A percentile compares a stretch with the other conserved stretches of the same genome.
Conservation (phyloP, 2,797 vertebrate species). For the Malurus splendens region DNA sequence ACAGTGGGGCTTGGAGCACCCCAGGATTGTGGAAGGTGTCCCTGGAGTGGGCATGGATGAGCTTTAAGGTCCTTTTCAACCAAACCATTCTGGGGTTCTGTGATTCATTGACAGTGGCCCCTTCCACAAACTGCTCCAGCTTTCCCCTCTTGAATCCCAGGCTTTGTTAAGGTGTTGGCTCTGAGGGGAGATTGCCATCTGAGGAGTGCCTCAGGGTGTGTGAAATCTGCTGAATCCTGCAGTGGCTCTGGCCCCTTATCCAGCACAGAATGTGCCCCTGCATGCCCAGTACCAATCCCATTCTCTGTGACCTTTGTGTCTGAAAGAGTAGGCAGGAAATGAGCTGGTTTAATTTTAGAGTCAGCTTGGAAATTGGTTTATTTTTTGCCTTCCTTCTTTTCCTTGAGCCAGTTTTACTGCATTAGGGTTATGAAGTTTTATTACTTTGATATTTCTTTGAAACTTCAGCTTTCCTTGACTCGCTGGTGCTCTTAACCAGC, state of each 20-base stretch:
- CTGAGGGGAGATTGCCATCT: background rate
- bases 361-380: background rate
- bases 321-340: background rate
- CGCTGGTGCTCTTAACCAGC: background rate
- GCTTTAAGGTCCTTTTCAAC: background rate
- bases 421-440: background rate
- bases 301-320: background rate
- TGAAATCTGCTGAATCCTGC: background rate
- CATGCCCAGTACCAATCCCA: background rate
- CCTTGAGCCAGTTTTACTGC: background rate
- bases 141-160: background rate
- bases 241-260: background rate
- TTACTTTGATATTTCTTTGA: background rate
- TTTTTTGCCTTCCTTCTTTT: background rate
- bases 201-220: background rate
- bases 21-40: accelerated
- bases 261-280: background rate
- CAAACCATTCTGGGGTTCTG: background rate
- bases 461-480: background rate
- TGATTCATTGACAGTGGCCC: background rate
- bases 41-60: background rate
- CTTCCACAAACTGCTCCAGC: background rate
- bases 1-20: accelerated
- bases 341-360: background rate
- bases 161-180: background rate